These are phyloP conservation scores for Epirrhoe alternata DNA, from an alignment of 2,888 invertebrate species.

Conservation along the genomic window DNA sequence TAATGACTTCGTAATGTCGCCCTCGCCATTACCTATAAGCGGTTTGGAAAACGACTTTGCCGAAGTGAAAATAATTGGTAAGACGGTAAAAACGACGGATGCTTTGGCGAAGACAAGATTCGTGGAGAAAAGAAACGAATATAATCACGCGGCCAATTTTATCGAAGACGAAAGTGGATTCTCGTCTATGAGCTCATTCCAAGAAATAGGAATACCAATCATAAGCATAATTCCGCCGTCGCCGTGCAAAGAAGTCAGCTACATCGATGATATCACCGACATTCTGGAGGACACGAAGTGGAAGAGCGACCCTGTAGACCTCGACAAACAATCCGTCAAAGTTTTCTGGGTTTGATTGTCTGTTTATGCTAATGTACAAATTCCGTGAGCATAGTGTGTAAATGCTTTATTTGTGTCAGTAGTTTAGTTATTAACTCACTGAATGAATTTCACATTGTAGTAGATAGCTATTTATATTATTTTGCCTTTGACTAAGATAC, in stretches of 20 bases:
- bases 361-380: slow-evolving; percentile 54
- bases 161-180: slow-evolving; percentile 94
- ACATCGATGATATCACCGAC: slow-evolving; percentile 62
- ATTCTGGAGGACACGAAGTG: slow-evolving; percentile 68
- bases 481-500: slow-evolving; percentile 37
- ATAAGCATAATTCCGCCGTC: slow-evolving; percentile 81
- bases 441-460: slow-evolving; percentile 7
- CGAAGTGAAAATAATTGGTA: slow-evolving; percentile 51
- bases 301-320: slow-evolving; percentile 65
- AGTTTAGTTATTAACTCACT: slow-evolving; percentile 27
- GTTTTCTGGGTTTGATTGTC: slow-evolving; percentile 77
- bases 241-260: slow-evolving; percentile 74
- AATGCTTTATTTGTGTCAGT: slow-evolving; percentile 33
- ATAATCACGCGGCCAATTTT: slow-evolving; percentile 66
- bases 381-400: slow-evolving; percentile 39
- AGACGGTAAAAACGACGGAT: slow-evolving; percentile 40
- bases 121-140: slow-evolving; percentile 63
- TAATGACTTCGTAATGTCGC: slow-evolving; percentile 56
- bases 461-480: slow-evolving; percentile 12
- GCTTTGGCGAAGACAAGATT: slow-evolving; percentile 43
- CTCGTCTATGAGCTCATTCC: slow-evolving; percentile 93
- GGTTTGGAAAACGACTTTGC: slow-evolving; percentile 62
- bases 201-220: slow-evolving; percentile 90
- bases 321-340: slow-evolving; percentile 74
- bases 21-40: slow-evolving; percentile 54